Base-by-base conservation (phyloP, 2,797 vertebrate genomes). In the Spea hammondii region DNA sequence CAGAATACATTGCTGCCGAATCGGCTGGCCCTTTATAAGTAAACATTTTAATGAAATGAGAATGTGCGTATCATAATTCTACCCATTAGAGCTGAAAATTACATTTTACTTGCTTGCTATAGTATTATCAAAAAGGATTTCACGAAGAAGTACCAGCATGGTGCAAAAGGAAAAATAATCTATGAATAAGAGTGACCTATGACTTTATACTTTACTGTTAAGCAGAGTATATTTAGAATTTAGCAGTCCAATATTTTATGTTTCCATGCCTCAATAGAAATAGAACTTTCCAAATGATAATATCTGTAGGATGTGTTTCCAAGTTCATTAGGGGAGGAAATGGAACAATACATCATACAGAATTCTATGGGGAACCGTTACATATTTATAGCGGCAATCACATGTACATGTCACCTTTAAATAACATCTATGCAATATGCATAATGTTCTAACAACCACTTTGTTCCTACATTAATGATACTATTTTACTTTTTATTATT, bases 101-200 rank as follows among this genome's bases (percentile, higher is more conserved):
- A 12, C n/a, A 5, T 12, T 57, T 47, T 47, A n/a, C 8, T 49
- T 17, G 49, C 53, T 64, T 59, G 45, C 13, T 68, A 17, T 76
- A 12, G 60, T 5, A 71, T 64, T 71, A 45, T 45, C 4, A 47
- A 67, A 44, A 66, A 79, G 12, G 5, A 59, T 79, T 57, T 65
- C 7, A 32, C 7, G 46, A 49, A 51, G n/a, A 14, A 14, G 14
- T 72, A 32, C 32, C 32, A 32, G 32, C 2, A 32, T 32, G 32
- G 77, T 79, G 4, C 64, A n/a, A 17, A 44, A 49, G 45, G 57
- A 79, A 59, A 79, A 79, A 72, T 73, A 72, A 65, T 72, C 68
- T 13, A 13, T 12, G 32, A 32, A 32, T 32, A 32, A 32, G 57
- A 60, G 57, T 70, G 17, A 32, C 54, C 64, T 14, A 4, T 12